A percentile compares a stretch with the other conserved stretches of the same genome.
Evolutionary conservation across 2,888 invertebrate species (phyloP).

Genomic region (Rambutsinella grinnellia): DNA sequence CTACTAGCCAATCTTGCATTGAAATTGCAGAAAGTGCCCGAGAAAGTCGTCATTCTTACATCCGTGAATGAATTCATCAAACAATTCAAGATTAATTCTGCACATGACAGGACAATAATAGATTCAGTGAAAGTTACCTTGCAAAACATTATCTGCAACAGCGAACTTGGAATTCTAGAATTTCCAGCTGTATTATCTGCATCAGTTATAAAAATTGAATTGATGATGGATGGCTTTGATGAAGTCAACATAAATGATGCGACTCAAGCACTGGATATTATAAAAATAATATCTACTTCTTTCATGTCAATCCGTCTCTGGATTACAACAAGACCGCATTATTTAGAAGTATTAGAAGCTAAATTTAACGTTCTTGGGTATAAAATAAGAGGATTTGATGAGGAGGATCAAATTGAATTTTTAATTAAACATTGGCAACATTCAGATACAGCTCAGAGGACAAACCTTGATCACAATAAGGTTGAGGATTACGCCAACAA

Average conservation of each 20-base stretch:
- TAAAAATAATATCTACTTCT: not conserved
- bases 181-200: not conserved
- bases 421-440: not conserved
- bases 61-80: not conserved
- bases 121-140: too few relatives aligned
- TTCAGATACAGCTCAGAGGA: too few relatives aligned
- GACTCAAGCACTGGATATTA: not conserved
- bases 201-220: not conserved
- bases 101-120: not conserved
- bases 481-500: too few relatives aligned
- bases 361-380: not conserved
- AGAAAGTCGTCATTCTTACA: not conserved
- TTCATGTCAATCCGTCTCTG: not conserved
- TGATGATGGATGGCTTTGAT: constrained; percentile 12
- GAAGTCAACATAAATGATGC: not conserved
- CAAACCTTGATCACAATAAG: too few relatives aligned
- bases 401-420: not conserved
- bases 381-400: not conserved
- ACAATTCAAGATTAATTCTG: not conserved
- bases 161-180: not conserved
- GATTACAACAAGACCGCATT: not conserved
- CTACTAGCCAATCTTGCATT: not conserved
- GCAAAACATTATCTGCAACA: too few relatives aligned
- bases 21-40: not conserved
- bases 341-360: not conserved